phyloP scores from a whole-genome alignment of 2,113 vertebrate species.

The Boulengeromyrus knoepffleri region DNA sequence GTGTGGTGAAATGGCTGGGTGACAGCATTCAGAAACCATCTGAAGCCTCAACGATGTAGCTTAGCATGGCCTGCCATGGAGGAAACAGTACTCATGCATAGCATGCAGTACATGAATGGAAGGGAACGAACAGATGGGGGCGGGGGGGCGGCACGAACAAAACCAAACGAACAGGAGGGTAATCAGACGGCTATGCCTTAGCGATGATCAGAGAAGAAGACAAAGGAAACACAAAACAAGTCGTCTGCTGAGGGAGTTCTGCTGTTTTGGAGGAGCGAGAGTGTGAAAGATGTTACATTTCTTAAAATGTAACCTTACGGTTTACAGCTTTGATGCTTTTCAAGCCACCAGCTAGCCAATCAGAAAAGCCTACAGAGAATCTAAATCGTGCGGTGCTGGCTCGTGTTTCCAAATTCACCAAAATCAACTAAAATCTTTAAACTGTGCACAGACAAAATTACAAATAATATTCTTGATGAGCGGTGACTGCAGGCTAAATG shows the following conservation, averaged over 20 bases:
- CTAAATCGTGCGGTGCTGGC: background rate
- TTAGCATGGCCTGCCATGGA: constrained; percentile 43
- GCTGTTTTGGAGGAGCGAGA: constrained; percentile 59
- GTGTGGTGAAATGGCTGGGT: constrained; percentile 59
- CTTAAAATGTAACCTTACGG: constrained; percentile 53
- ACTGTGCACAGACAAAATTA: background rate
- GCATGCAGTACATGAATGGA: constrained; percentile 57
- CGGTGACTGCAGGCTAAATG: background rate
- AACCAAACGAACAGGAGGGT: constrained; percentile 49
- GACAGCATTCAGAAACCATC: constrained; percentile 68
- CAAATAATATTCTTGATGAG: background rate
- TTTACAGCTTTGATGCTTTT: constrained; percentile 1
- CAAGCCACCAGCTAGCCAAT: constrained; percentile 16
- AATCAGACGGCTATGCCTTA: constrained; percentile 55
- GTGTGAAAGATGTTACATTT: constrained; percentile 79
- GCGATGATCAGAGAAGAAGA: constrained; percentile 51
- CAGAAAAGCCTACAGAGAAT: background rate
- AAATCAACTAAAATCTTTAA: background rate
- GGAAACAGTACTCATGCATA: constrained; percentile 64
- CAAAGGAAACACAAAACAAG: constrained; percentile 38
- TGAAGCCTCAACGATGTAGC: constrained; percentile 67
- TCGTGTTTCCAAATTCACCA: background rate
- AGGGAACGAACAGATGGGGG: constrained; percentile 51
- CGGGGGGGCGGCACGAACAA: background rate
- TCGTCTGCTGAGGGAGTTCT: constrained; percentile 53